Base-by-base conservation (phyloP, 30 jellyfish, hydroid and myxozoan species). In the Nemopilema nomurai region DNA sequence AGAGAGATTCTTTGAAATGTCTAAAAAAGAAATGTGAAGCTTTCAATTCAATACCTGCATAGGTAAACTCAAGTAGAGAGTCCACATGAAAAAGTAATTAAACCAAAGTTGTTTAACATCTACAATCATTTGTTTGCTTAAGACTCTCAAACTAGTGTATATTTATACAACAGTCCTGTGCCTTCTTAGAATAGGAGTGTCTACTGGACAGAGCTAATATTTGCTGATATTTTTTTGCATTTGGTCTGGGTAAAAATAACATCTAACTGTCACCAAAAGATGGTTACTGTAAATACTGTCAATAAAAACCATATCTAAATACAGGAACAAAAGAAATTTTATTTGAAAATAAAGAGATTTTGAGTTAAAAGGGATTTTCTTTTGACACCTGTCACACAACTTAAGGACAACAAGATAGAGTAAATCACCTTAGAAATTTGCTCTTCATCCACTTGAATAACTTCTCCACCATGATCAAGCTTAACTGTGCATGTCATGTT, bases 381-480 rank as follows among this genome's bases (percentile, higher is more conserved):
- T n/a, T n/a, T n/a, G n/a, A n/a, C n/a, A n/a, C n/a, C n/a, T n/a
- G n/a, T n/a, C 23, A 9, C 80, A 24, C 8, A 13, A 70, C 22
- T 70, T 24, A 70, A 22, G 80, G 22, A 72, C 8, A 72, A 22
- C 3, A 62, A 25, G 22, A 3, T n/a, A 51, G 1, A 30, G 26
- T 18, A 33, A 75, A 50, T 68, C 53, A 93, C 98, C 97, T 87
- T 89, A 33, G 94, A 97, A 1, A 93, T 74, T 28, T 76, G 87
- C 52, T 89, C 94, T 76, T 93, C 98, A 0, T 93, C 97, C 32
- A 89, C 86, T 69, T 87, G 96, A 52, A 88, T 73, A 3, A 84
- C 90, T 51, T 93, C 97, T 26, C 96, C 97, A 24, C 97, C 96
- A 80, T 88, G 94, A 28, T 88, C 96, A 23, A 89, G 81, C 87